A percentile compares a stretch with the other conserved stretches of the same genome.
These are phyloP conservation scores for Aphelenchoides fujianensis DNA, from an alignment of 1,140 invertebrate species.

Conservation along the genomic window DNA sequence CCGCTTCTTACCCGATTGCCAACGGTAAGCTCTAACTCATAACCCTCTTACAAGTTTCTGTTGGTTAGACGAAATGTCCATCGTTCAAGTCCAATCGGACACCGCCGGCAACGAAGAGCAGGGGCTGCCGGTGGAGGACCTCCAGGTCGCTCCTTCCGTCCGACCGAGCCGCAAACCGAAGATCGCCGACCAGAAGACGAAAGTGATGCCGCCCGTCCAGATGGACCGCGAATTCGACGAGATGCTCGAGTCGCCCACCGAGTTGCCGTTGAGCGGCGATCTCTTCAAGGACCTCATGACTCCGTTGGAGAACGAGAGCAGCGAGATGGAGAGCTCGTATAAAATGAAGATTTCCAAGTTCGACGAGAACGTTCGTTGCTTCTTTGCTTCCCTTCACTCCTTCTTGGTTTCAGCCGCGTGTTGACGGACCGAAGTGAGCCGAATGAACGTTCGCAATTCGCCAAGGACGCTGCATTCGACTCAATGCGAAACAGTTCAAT, in stretches of 20 bases:
- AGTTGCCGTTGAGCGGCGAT: neutral
- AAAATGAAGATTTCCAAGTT: neutral
- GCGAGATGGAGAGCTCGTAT: neutral
- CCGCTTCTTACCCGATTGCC: too few species aligned
- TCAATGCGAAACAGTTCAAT: too few species aligned
- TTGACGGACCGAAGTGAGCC: neutral
- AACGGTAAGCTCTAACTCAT: too few species aligned
- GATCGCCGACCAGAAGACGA: neutral
- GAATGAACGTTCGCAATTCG: neutral
- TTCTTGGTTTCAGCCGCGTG: neutral
- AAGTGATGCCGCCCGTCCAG: neutral
- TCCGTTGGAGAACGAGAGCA: neutral
- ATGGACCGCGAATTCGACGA: neutral
- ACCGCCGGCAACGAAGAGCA: conserved; percentile 2
- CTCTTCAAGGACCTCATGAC: neutral
- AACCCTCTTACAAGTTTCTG: too few species aligned
- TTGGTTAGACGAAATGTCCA: neutral
- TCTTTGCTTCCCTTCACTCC: too few species aligned
- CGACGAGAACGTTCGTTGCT: neutral
- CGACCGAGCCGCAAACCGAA: neutral
- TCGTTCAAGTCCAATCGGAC: conserved; percentile 3
- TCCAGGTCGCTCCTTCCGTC: neutral
- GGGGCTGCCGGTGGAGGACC: neutral
- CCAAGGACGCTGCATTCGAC: neutral
- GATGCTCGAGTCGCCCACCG: neutral